Conservation (phyloP, 2,888 invertebrate genomes). For the Halictus quadricinctus region DNA sequence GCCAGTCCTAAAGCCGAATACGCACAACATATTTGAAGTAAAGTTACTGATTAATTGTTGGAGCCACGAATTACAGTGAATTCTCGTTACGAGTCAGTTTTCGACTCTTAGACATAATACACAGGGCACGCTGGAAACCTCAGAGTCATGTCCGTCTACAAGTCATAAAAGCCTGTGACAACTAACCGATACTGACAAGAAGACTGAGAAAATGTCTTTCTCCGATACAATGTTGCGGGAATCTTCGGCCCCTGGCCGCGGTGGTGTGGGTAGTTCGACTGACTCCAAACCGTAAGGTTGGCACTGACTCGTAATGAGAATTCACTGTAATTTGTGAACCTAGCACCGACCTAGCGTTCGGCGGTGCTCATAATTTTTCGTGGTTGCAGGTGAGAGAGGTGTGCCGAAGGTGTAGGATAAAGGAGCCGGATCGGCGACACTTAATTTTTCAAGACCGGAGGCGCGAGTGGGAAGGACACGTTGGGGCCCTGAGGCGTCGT, state of each 20-base stretch:
- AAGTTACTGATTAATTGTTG: not conserved
- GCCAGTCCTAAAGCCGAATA: not conserved
- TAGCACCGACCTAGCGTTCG: not conserved
- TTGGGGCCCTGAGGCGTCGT: slow-evolving; percentile 33
- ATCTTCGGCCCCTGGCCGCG: too few species aligned
- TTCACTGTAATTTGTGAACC: not conserved
- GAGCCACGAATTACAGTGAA: not conserved
- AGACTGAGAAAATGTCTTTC: too few species aligned
- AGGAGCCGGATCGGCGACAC: not conserved
- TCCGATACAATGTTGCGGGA: too few species aligned
- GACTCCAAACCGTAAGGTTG: too few species aligned
- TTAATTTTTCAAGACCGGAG: slow-evolving; percentile 11
- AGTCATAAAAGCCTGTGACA: too few species aligned
- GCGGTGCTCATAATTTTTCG: not conserved
- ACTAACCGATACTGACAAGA: too few species aligned
- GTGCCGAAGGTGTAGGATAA: not conserved
- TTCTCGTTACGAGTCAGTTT: too few species aligned
- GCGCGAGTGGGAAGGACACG: slow-evolving; percentile 1
- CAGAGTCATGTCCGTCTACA: too few species aligned
- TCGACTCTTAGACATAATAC: too few species aligned
- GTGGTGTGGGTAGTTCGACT: too few species aligned
- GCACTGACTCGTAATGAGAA: too few species aligned
- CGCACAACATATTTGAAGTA: not conserved
- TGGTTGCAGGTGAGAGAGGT: not conserved
- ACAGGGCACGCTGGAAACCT: too few species aligned